Evolutionary conservation across 1,140 invertebrate genomes (phyloP).

Genomic region (Drosophila repletoides): DNA sequence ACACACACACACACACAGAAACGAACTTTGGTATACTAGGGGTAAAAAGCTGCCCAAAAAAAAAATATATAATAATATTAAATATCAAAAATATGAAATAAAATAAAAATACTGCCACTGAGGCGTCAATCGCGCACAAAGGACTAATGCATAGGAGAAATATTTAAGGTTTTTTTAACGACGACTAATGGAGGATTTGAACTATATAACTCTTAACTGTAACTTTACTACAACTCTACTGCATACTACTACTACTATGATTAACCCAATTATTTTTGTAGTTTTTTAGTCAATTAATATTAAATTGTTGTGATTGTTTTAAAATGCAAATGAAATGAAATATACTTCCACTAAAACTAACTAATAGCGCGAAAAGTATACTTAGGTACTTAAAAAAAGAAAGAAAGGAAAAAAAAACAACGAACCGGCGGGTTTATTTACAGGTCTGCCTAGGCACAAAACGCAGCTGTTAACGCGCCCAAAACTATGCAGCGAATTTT

Average conservation of each 20-base stretch:
- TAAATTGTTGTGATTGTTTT: conserved; percentile 82
- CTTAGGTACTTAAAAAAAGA: conserved; percentile 68
- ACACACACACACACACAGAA: conserved; percentile 59
- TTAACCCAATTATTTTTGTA: conserved; percentile 79
- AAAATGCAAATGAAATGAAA: conserved; percentile 58
- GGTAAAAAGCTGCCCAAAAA: conserved; percentile 13
- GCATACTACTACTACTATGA: conserved; percentile 52
- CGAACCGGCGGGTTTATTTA: conserved; percentile 34
- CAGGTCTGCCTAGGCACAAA: not conserved
- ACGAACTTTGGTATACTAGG: not conserved
- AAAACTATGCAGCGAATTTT: conserved; percentile 69
- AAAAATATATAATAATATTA: conserved; percentile 12
- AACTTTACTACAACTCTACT: conserved; percentile 28
- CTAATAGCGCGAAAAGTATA: conserved; percentile 60
- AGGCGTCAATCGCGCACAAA: conserved; percentile 73
- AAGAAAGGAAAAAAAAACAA: conserved; percentile 61
- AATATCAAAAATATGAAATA: conserved; percentile 4
- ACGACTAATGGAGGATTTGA: conserved; percentile 83
- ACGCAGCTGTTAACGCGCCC: conserved; percentile 44
- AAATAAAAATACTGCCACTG: conserved; percentile 66
- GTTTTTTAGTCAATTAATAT: conserved; percentile 81
- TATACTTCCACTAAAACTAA: conserved; percentile 75
- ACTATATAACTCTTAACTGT: conserved; percentile 59
- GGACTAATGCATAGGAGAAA: conserved; percentile 61
- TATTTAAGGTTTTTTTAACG: conserved; percentile 71